phyloP scores from a whole-genome alignment of 2,888 invertebrate genomes.

The Phoenoteleia sp. region DNA sequence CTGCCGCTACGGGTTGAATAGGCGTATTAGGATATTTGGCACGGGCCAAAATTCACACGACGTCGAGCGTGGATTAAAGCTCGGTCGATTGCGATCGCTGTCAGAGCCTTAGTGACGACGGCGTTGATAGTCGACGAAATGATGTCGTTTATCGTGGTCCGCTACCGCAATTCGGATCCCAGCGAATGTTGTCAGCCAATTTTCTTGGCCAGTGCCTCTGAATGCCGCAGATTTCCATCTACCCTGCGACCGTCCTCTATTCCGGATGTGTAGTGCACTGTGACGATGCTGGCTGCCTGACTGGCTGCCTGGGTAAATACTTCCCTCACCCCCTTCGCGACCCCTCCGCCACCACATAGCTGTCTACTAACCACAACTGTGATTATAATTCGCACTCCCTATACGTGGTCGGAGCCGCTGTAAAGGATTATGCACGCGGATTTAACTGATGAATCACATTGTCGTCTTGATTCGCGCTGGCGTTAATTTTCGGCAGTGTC shows the following conservation, averaged over 20 bases:
- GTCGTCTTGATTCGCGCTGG: constrained; percentile 87
- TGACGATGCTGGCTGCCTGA: constrained; percentile 79
- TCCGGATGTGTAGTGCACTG: constrained; percentile 81
- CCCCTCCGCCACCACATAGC: constrained; percentile 68
- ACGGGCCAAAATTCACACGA: constrained; percentile 66
- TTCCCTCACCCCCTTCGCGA: constrained; percentile 72
- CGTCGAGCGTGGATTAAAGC: constrained; percentile 62
- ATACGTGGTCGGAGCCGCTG: constrained; percentile 78
- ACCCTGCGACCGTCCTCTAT: constrained; percentile 79
- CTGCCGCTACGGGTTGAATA: constrained; percentile 47
- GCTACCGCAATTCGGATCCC: constrained; percentile 81
- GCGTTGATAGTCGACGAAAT: constrained; percentile 69
- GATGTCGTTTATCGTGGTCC: constrained; percentile 69
- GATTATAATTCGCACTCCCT: constrained; percentile 85
- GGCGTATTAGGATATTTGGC: constrained; percentile 60
- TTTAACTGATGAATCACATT: constrained; percentile 87
- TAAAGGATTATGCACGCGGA: constrained; percentile 87
- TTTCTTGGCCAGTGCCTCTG: constrained; percentile 87
- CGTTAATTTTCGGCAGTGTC: constrained; percentile 84
- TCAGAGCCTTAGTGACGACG: constrained; percentile 65
- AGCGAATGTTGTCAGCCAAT: constrained; percentile 86
- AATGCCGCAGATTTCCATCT: constrained; percentile 86
- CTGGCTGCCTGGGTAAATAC: constrained; percentile 79
- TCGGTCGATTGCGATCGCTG: constrained; percentile 72
- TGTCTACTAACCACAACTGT: constrained; percentile 85